phyloP scores from a whole-genome alignment of 2,113 vertebrate species.

The Probosciger aterrimus region DNA sequence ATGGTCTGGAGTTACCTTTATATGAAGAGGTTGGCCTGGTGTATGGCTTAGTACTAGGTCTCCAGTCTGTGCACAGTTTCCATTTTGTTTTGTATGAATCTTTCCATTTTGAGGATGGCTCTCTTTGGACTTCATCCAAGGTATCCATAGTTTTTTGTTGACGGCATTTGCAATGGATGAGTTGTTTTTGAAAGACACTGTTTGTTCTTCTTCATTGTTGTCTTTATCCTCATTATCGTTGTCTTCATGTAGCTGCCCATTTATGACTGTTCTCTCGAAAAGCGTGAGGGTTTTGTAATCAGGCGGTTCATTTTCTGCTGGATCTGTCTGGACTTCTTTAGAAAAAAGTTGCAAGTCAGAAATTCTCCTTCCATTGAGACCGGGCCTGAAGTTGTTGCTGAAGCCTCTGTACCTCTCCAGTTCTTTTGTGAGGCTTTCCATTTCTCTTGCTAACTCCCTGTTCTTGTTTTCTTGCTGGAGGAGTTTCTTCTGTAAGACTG shows the following conservation, averaged over 20 bases:
- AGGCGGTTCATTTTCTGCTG: conserved; percentile 78
- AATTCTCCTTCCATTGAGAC: conserved; percentile 89
- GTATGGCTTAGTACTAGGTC: conserved; percentile 90
- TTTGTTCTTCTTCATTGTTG: conserved; percentile 75
- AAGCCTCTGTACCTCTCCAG: conserved; percentile 91
- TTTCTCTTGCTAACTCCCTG: conserved; percentile 90
- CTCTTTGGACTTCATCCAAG: conserved; percentile 86
- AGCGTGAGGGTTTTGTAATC: conserved; percentile 82
- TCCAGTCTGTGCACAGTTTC: conserved; percentile 83
- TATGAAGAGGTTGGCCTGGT: conserved; percentile 93
- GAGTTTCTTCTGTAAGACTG: conserved; percentile 87
- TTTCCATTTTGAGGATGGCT: conserved; percentile 82
- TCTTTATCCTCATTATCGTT: conserved; percentile 78
- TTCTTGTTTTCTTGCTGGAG: conserved; percentile 93
- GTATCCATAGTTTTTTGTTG: conserved; percentile 85
- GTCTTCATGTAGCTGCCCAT: conserved; percentile 86
- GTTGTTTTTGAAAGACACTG: conserved; percentile 76
- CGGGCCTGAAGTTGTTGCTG: conserved; percentile 86
- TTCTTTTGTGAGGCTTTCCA: conserved; percentile 90
- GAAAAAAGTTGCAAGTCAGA: conserved; percentile 89
- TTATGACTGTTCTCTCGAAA: conserved; percentile 82
- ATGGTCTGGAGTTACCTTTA: conserved; percentile 94
- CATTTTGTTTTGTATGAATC: conserved; percentile 80
- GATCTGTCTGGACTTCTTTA: conserved; percentile 95
- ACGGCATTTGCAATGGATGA: conserved; percentile 76